Percentiles rank a stretch among this genome's conserved stretches.
Conservation (phyloP, 2,113 vertebrate genomes). For the Vidua macroura region DNA sequence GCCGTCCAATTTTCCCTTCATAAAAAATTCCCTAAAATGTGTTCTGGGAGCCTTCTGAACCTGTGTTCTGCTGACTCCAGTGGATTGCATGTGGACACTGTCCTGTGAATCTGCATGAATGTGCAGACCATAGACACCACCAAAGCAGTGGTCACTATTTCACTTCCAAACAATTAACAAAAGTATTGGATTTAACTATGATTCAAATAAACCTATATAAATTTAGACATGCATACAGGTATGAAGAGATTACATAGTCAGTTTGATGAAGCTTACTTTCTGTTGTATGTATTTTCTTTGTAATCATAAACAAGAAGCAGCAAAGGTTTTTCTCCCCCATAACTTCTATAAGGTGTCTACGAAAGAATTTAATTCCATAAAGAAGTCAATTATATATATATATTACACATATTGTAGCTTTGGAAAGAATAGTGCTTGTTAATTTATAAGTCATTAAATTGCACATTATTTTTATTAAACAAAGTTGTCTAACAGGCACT, state of each 20-base stretch:
- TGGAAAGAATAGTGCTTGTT: neutral
- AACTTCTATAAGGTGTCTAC: neutral
- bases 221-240: neutral
- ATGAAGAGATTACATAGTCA: neutral
- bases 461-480: conserved; percentile 23
- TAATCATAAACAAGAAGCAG: neutral
- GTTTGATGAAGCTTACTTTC: neutral
- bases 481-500: neutral
- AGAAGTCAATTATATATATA: neutral
- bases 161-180: neutral
- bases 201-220: neutral
- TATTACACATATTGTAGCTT: neutral
- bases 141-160: neutral
- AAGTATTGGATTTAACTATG: neutral
- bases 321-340: neutral
- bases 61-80: neutral
- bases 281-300: neutral
- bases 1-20: neutral
- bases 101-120: neutral
- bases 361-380: neutral
- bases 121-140: neutral
- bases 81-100: neutral
- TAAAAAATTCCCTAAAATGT: neutral
- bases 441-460: conserved; percentile 8
- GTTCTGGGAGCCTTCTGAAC: neutral